A percentile compares a stretch with the other conserved stretches of the same genome.
Evolutionary conservation across 1,140 invertebrate species (phyloP).

Genomic region (Battus philenor): DNA sequence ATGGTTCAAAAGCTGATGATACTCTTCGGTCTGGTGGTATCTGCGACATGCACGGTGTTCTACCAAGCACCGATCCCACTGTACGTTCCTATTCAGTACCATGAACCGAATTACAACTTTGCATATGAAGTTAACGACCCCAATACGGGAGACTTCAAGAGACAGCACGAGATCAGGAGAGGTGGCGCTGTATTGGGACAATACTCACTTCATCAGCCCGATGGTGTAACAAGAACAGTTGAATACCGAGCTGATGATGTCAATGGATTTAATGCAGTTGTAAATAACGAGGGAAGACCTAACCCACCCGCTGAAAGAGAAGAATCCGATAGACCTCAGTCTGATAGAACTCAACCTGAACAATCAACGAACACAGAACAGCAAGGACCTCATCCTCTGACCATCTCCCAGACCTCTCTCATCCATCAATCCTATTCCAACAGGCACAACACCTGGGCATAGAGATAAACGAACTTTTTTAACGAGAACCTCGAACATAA

Average conservation of each 20-base stretch:
- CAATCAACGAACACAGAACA: background rate
- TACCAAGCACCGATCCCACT: conserved; percentile 24
- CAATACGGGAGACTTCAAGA: conserved; percentile 61
- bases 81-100: conserved; percentile 19
- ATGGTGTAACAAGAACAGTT: conserved; percentile 79
- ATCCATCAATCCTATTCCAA: conserved; percentile 7
- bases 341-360: background rate
- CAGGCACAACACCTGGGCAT: conserved; percentile 1
- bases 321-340: conserved; percentile 1
- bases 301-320: background rate
- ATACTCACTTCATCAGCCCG: conserved; percentile 78
- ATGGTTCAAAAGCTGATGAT: conserved; percentile 26
- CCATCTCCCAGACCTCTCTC: conserved; percentile 9
- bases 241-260: conserved; percentile 74
- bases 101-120: conserved; percentile 74
- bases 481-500: too few species aligned
- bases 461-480: too few species aligned
- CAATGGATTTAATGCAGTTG: conserved; percentile 34
- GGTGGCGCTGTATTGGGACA: conserved; percentile 79
- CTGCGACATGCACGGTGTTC: conserved; percentile 27
- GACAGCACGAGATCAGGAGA: conserved; percentile 51
- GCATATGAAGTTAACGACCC: conserved; percentile 79
- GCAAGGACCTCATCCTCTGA: background rate
- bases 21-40: conserved; percentile 28
- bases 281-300: conserved; percentile 29